phyloP scores from a whole-genome alignment of 2,113 vertebrate species.

The Oryzias javanicus region DNA sequence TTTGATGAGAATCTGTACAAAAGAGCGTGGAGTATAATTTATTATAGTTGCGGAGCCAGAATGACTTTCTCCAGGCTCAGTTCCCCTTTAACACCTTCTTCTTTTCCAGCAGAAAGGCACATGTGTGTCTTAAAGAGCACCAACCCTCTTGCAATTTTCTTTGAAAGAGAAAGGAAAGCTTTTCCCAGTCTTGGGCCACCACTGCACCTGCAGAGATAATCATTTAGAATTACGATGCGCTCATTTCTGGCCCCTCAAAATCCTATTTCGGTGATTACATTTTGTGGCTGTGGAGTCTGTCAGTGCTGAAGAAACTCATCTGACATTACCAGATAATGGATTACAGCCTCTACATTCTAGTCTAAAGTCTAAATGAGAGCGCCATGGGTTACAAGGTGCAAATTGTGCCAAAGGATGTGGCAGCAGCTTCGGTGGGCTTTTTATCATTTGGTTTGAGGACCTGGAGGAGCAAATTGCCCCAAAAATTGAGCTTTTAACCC shows the following conservation, averaged over 20 bases:
- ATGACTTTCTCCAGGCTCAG: constrained; percentile 30
- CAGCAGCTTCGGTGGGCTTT: not conserved
- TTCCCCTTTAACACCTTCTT: constrained; percentile 26
- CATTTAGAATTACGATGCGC: constrained; percentile 56
- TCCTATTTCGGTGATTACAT: constrained; percentile 67
- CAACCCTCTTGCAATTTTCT: constrained; percentile 41
- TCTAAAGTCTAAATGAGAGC: constrained; percentile 23
- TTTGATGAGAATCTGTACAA: not conserved
- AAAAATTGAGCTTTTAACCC: constrained; percentile 61
- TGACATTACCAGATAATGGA: constrained; percentile 56
- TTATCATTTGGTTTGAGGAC: constrained; percentile 31
- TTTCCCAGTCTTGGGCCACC: constrained; percentile 18
- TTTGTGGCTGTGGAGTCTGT: constrained; percentile 26
- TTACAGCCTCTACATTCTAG: constrained; percentile 47
- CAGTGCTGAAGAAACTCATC: constrained; percentile 49
- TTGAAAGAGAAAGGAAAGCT: constrained; percentile 15
- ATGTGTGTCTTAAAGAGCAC: constrained; percentile 25
- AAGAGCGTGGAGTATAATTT: constrained; percentile 11
- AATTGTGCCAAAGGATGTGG: constrained; percentile 44
- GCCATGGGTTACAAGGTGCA: constrained; percentile 34
- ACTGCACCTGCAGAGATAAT: constrained; percentile 63
- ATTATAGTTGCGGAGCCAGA: constrained; percentile 1
- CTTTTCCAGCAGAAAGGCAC: constrained; percentile 12
- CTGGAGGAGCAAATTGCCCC: constrained; percentile 49
- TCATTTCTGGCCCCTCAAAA: constrained; percentile 62